Percentiles rank a stretch among this genome's conserved stretches.
Evolutionary conservation across 2,113 vertebrate genomes (phyloP).

Genomic region (Ovibos moschatus): DNA sequence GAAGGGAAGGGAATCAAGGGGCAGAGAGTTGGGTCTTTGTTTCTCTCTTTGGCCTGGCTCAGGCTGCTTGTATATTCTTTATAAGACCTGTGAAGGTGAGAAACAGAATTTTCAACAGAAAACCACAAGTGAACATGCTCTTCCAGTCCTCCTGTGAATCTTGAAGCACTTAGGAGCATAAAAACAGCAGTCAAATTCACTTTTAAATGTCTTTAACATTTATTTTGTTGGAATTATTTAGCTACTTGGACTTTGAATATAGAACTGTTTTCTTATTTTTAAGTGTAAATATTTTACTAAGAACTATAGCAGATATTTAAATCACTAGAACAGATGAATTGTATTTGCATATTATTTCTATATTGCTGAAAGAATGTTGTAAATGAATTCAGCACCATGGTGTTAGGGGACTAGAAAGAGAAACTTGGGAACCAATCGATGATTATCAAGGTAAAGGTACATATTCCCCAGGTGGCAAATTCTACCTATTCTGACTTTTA

Average conservation of each 20-base stretch:
- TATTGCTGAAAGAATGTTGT: conserved; percentile 82
- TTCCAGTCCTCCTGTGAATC: not conserved
- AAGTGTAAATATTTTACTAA: conserved; percentile 76
- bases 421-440: conserved; percentile 90
- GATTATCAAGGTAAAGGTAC: conserved; percentile 93
- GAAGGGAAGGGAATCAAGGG: not conserved
- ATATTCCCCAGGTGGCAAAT: conserved; percentile 89
- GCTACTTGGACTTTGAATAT: conserved; percentile 63
- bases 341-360: conserved; percentile 82
- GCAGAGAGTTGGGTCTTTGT: not conserved
- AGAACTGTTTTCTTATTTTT: conserved; percentile 70
- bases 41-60: not conserved
- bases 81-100: not conserved
- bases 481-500: conserved; percentile 89
- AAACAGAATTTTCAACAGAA: not conserved
- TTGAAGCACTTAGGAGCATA: not conserved
- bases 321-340: conserved; percentile 89
- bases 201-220: conserved; percentile 67
- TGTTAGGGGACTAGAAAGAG: conserved; percentile 82
- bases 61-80: not conserved
- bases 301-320: conserved; percentile 78
- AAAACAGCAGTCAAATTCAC: conserved; percentile 20
- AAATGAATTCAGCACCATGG: conserved; percentile 90
- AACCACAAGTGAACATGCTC: not conserved
- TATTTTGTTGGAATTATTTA: conserved; percentile 71